Conservation (phyloP, 92 coral and sea anemone species). For the Epizoanthus fatuus region DNA sequence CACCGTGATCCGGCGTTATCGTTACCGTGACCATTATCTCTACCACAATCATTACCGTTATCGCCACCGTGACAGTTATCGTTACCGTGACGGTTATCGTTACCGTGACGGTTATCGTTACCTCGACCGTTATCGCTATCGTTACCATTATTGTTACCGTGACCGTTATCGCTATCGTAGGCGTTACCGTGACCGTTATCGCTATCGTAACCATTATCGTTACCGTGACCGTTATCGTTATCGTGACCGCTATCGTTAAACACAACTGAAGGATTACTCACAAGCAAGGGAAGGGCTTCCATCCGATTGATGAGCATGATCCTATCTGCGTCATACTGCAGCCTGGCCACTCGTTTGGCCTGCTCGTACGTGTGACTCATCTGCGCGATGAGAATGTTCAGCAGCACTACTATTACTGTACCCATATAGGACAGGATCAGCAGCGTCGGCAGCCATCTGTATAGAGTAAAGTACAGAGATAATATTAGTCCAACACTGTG, state of each 20-base stretch:
- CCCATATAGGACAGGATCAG: slow-evolving; percentile 88
- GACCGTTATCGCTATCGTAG: no score
- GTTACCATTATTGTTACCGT: no score
- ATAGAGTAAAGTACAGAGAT: neutral
- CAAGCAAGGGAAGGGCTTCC: slow-evolving; percentile 85
- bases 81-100: no score
- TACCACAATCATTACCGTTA: no score
- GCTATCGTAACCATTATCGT: neutral
- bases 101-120: no score
- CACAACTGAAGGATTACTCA: slow-evolving; percentile 2
- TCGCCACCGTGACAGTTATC: no score
- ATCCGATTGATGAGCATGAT: slow-evolving; percentile 79
- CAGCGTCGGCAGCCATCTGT: slow-evolving; percentile 80
- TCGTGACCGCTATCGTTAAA: neutral
- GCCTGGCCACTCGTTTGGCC: slow-evolving; percentile 80
- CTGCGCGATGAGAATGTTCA: slow-evolving; percentile 91
- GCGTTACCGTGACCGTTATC: neutral
- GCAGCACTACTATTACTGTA: slow-evolving; percentile 79
- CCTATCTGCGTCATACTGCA: slow-evolving; percentile 87
- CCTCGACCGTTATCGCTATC: no score
- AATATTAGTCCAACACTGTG: slow-evolving; percentile 34
- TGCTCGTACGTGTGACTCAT: slow-evolving; percentile 82
- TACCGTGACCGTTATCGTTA: neutral
- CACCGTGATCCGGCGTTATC: no score
- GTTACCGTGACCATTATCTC: no score